Conservation (phyloP, 2,888 invertebrate species). For the Tridacna gigas region DNA sequence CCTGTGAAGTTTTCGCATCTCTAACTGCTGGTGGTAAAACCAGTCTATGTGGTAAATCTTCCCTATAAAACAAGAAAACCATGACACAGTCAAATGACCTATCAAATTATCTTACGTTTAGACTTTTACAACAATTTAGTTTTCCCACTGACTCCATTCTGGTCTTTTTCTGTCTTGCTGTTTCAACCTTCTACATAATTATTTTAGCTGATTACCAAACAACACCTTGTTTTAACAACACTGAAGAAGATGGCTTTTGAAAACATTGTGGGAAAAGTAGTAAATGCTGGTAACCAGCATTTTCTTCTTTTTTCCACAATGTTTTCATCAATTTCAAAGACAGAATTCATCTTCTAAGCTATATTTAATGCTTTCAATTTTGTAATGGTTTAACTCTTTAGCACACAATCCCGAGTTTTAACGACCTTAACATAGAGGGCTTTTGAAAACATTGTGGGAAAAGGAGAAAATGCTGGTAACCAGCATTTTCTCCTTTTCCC, state of each 20-base stretch:
- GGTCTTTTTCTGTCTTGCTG: too few relatives aligned
- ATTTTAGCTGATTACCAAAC: too few relatives aligned
- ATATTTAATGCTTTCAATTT: too few relatives aligned
- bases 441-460: too few relatives aligned
- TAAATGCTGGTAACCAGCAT: not conserved
- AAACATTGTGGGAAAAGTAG: not conserved
- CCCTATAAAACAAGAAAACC: constrained; percentile 46
- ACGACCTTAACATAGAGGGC: too few relatives aligned
- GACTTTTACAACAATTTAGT: not conserved
- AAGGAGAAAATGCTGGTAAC: too few relatives aligned
- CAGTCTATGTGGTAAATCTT: constrained; percentile 92
- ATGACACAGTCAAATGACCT: constrained; percentile 13
- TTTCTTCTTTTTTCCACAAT: not conserved
- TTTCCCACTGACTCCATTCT: too few relatives aligned
- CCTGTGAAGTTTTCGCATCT: constrained; percentile 95
- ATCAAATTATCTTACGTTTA: constrained; percentile 14
- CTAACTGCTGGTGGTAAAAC: constrained; percentile 93
- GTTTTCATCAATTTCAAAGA: not conserved
- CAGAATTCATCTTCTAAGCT: too few relatives aligned
- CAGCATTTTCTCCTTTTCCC: too few relatives aligned
- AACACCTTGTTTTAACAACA: not conserved
- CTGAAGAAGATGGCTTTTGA: not conserved
- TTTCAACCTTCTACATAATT: too few relatives aligned
- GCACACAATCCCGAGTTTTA: too few relatives aligned
- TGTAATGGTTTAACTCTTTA: too few relatives aligned